These are phyloP conservation scores for Tapirus indicus DNA, from an alignment of 2,797 vertebrate genomes.

Conservation along the genomic window DNA sequence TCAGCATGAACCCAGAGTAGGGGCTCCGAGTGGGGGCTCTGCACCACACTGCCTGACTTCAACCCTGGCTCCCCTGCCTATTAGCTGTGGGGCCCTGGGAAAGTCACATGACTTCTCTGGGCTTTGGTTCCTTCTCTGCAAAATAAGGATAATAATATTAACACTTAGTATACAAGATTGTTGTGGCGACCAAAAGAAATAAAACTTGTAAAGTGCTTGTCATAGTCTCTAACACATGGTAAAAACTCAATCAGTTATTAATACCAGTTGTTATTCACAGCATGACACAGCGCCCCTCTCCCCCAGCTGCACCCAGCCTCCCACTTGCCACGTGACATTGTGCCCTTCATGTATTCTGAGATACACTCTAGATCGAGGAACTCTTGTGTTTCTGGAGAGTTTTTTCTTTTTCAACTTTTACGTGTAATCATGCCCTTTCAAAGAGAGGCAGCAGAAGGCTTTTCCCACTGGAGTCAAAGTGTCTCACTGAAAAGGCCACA, in stretches of 20 bases:
- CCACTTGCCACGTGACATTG: fast-evolving
- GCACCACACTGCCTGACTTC: background rate
- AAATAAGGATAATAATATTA: background rate
- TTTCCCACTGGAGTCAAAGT: background rate
- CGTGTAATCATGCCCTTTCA: background rate
- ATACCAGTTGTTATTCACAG: background rate
- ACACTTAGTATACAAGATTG: background rate
- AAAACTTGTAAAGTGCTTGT: background rate
- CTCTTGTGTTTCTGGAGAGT: background rate
- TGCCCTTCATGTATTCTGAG: background rate
- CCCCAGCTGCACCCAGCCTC: background rate
- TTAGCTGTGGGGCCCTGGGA: background rate
- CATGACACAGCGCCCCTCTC: background rate
- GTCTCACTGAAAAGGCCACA: background rate
- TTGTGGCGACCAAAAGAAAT: background rate
- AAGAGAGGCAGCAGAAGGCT: background rate
- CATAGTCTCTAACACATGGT: background rate
- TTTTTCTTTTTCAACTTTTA: background rate
- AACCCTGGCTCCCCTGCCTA: background rate
- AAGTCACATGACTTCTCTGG: background rate
- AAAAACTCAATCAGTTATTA: background rate
- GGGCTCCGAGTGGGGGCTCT: background rate
- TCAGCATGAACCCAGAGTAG: background rate
- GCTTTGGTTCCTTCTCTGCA: conserved; percentile 9
- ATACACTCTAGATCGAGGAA: background rate